Percentiles rank a stretch among this genome's conserved stretches.
Evolutionary conservation across 2,888 invertebrate genomes (phyloP).

Genomic region (Cabera pusaria): DNA sequence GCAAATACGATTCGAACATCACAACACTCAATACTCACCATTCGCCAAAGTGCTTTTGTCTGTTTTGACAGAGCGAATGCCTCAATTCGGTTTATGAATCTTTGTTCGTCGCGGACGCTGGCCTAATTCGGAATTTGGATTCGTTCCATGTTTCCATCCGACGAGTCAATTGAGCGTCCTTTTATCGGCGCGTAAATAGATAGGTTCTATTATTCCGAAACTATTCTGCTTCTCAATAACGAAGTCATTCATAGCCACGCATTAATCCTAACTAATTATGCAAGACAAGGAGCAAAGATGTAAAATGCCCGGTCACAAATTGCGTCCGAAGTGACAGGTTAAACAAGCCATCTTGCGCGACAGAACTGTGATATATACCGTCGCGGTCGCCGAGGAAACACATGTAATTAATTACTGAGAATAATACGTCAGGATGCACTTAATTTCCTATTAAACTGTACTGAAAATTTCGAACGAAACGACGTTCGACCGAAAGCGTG

Average conservation of each 20-base stretch:
- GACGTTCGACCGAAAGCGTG: constrained; percentile 39
- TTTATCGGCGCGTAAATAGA: constrained; percentile 9
- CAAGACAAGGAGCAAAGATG: constrained; percentile 77
- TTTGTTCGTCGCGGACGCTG: constrained; percentile 30
- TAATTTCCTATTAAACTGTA: constrained; percentile 76
- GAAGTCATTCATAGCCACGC: constrained; percentile 70
- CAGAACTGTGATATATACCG: constrained; percentile 75
- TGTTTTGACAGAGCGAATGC: constrained; percentile 22
- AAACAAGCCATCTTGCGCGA: constrained; percentile 77
- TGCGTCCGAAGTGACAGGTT: constrained; percentile 75
- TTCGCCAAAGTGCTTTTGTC: constrained; percentile 29
- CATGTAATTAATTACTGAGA: constrained; percentile 74
- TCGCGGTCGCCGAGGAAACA: constrained; percentile 67
- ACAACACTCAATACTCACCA: constrained; percentile 26
- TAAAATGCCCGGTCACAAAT: constrained; percentile 79
- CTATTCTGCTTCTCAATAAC: constrained; percentile 64
- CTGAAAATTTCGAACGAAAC: constrained; percentile 54
- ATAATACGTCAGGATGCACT: constrained; percentile 77
- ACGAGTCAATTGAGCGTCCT: constrained; percentile 11
- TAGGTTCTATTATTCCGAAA: constrained; percentile 17
- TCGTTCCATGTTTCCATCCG: constrained; percentile 28
- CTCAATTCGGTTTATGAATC: constrained; percentile 29
- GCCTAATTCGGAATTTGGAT: constrained; percentile 33
- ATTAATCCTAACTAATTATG: constrained; percentile 81
- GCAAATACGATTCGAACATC: constrained; percentile 39